Evolutionary conservation across 1,140 invertebrate species (phyloP).

Genomic region (Andrena cerasifolii): DNA sequence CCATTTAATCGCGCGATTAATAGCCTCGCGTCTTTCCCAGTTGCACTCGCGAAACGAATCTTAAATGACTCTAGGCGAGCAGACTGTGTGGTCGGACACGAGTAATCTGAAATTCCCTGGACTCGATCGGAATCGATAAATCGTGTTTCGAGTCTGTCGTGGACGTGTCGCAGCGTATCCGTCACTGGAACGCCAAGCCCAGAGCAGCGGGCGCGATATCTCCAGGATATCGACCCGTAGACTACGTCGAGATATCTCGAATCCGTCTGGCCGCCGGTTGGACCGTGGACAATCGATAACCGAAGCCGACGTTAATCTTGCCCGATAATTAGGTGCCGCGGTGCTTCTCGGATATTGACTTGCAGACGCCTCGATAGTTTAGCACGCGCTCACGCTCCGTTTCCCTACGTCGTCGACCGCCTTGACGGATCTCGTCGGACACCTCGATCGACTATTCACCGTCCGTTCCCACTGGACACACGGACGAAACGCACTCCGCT

Average conservation of each 20-base stretch:
- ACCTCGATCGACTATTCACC: too few relatives aligned
- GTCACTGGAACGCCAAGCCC: neutral
- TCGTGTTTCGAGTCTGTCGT: neutral
- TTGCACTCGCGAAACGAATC: too few relatives aligned
- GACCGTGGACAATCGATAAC: conserved; percentile 23
- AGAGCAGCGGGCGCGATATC: neutral
- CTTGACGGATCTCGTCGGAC: neutral
- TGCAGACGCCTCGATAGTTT: conserved; percentile 17
- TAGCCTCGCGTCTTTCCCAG: too few relatives aligned
- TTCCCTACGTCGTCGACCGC: neutral
- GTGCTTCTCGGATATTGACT: conserved; percentile 39
- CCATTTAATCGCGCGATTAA: neutral
- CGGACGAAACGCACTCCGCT: too few relatives aligned
- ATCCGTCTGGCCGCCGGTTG: conserved; percentile 4
- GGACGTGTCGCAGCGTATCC: neutral
- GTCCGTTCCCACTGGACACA: too few relatives aligned
- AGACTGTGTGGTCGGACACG: too few relatives aligned
- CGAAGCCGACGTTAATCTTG: conserved; percentile 36
- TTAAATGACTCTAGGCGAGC: too few relatives aligned
- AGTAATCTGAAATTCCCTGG: neutral
- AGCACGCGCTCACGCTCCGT: neutral
- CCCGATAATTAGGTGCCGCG: conserved; percentile 38
- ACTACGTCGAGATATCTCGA: conserved; percentile 28
- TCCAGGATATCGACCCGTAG: conserved; percentile 24
- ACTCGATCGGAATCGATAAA: too few relatives aligned